phyloP scores from a whole-genome alignment of 2,888 invertebrate genomes.

The Leistus spinibarbis region DNA sequence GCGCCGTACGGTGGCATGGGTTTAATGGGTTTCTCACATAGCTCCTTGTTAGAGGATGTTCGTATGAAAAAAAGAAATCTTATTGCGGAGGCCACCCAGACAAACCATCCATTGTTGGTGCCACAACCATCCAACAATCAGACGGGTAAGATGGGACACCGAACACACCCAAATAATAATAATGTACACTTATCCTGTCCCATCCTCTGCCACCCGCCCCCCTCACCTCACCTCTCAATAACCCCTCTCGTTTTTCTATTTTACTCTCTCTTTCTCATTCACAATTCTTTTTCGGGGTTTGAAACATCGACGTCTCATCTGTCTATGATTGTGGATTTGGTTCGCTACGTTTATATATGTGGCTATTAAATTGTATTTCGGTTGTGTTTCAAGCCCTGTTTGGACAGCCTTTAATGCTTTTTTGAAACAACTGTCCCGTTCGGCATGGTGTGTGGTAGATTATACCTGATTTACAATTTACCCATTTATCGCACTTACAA shows the following conservation, averaged over 20 bases:
- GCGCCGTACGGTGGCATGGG: slow-evolving; percentile 48
- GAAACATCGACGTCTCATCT: slow-evolving; percentile 8
- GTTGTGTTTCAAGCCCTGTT: slow-evolving; percentile 20
- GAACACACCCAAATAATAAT: slow-evolving; percentile 43
- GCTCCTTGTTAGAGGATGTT: slow-evolving; percentile 48
- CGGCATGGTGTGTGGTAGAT: slow-evolving; percentile 39
- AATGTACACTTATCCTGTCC: slow-evolving; percentile 41
- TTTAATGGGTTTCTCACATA: slow-evolving; percentile 42
- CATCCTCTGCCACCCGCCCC: slow-evolving; percentile 9
- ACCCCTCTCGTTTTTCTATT: neutral
- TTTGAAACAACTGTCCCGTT: slow-evolving; percentile 20
- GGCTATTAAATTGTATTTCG: neutral
- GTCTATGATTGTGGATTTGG: neutral
- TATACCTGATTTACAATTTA: neutral
- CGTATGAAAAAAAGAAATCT: slow-evolving; percentile 59
- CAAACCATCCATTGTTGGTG: slow-evolving; percentile 56
- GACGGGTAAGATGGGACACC: slow-evolving; percentile 63
- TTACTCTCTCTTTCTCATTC: neutral
- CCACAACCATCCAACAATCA: slow-evolving; percentile 61
- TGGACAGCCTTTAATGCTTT: slow-evolving; percentile 10
- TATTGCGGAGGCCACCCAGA: slow-evolving; percentile 57
- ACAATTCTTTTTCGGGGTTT: slow-evolving; percentile 11
- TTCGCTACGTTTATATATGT: neutral
- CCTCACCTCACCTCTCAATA: neutral
- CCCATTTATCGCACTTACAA: neutral